Percentiles rank a stretch among this genome's conserved stretches.
phyloP scores from a whole-genome alignment of 2,797 vertebrate species.

The Eulemur mongoz region DNA sequence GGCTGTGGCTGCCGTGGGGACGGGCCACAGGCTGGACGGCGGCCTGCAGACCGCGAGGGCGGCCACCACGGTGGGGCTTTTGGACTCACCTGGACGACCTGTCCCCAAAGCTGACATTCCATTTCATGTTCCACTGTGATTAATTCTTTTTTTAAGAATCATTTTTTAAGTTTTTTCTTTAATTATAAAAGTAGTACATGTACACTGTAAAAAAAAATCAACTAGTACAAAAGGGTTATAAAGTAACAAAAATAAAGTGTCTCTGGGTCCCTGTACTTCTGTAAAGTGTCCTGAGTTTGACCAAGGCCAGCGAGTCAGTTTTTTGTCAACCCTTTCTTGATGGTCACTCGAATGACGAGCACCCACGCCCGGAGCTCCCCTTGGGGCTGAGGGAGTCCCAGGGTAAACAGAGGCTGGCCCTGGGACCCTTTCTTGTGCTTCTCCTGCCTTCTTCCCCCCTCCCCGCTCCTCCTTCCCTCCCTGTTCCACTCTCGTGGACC shows the following conservation, averaged over 20 bases:
- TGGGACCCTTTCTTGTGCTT: background rate
- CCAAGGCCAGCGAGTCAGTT: fast-evolving
- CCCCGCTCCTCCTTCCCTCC: fast-evolving
- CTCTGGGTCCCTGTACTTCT: background rate
- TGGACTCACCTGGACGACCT: background rate
- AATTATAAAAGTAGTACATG: slow-evolving; percentile 67
- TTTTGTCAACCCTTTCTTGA: background rate
- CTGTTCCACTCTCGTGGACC: fast-evolving
- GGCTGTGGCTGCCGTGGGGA: fast-evolving
- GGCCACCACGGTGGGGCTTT: background rate
- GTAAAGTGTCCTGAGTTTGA: background rate
- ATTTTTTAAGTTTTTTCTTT: slow-evolving; percentile 47
- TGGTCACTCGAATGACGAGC: background rate
- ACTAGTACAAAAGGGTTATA: slow-evolving; percentile 20
- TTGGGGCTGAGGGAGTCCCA: too few relatives aligned
- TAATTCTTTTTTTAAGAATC: background rate
- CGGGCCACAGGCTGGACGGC: background rate
- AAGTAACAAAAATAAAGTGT: background rate
- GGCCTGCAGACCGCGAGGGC: background rate
- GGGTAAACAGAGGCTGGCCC: background rate
- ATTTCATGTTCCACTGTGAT: slow-evolving; percentile 36
- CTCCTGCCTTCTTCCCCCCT: background rate
- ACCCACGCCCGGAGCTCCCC: background rate
- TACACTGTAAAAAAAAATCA: slow-evolving; percentile 41
- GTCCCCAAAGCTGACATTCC: background rate